These are phyloP conservation scores for Equus przewalskii DNA, from an alignment of 2,113 vertebrate genomes.

Conservation along the genomic window DNA sequence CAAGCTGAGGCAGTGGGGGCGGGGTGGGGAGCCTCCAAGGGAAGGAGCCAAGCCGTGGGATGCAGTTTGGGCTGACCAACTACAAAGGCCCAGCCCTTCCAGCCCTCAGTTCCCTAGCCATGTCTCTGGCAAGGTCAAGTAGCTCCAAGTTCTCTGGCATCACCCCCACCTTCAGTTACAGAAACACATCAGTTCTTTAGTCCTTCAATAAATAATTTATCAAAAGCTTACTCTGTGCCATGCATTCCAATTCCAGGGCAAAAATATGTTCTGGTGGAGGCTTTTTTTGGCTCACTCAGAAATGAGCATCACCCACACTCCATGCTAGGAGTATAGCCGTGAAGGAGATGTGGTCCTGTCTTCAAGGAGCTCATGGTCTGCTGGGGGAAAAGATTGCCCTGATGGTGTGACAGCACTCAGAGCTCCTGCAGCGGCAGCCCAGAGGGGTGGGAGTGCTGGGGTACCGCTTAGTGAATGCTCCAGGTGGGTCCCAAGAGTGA, in stretches of 20 bases:
- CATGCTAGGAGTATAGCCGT: neutral
- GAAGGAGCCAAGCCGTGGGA: neutral
- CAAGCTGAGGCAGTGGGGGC: neutral
- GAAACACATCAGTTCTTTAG: neutral
- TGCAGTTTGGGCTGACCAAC: neutral
- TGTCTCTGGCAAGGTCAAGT: neutral
- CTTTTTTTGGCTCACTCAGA: neutral
- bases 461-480: neutral
- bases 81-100: neutral
- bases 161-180: constrained; percentile 1
- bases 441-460: neutral
- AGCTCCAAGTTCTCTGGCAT: neutral
- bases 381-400: neutral
- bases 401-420: neutral
- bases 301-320: neutral
- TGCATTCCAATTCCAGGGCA: constrained; percentile 23
- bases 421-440: neutral
- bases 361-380: neutral
- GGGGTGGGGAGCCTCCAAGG: too few species aligned
- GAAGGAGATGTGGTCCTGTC: neutral
- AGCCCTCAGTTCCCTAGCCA: neutral
- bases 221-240: neutral
- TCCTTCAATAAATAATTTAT: constrained; percentile 1
- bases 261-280: neutral
- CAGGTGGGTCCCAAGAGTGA: neutral